phyloP scores from a whole-genome alignment of 2,113 vertebrate species.

The Ammodramus savannarum region DNA sequence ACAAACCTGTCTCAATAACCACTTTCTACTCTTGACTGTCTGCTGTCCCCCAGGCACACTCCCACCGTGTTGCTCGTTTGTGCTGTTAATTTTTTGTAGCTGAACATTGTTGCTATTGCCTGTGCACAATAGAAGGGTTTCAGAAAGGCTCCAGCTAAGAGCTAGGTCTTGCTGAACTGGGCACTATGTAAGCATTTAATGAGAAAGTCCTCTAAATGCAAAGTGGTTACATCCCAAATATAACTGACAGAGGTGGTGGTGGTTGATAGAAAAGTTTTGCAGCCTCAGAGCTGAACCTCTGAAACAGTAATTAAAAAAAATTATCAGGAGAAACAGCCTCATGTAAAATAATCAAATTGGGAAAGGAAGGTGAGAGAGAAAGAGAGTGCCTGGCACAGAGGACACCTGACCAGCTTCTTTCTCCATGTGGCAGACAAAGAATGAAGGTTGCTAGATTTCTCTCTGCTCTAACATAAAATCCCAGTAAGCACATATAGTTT shows the following conservation, averaged over 20 bases:
- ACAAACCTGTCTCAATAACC: not conserved
- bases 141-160: not conserved
- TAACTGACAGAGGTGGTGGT: not conserved
- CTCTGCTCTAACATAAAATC: not conserved
- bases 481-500: not conserved
- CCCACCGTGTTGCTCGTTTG: not conserved
- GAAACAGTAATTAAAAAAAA: not conserved
- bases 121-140: not conserved
- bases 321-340: not conserved
- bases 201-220: not conserved
- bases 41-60: not conserved
- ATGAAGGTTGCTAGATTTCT: not conserved
- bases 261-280: not conserved
- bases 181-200: not conserved
- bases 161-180: not conserved
- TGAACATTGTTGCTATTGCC: not conserved
- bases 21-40: not conserved
- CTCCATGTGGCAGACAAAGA: not conserved
- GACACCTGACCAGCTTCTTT: not conserved
- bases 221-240: not conserved
- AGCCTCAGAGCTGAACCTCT: not conserved
- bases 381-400: not conserved
- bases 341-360: not conserved
- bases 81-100: conserved; percentile 13
- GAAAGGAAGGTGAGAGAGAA: not conserved